Percentiles rank a stretch among this genome's conserved stretches.
Evolutionary conservation across 2,113 vertebrate species (phyloP).

Genomic region (Nyctibius bracteatus): DNA sequence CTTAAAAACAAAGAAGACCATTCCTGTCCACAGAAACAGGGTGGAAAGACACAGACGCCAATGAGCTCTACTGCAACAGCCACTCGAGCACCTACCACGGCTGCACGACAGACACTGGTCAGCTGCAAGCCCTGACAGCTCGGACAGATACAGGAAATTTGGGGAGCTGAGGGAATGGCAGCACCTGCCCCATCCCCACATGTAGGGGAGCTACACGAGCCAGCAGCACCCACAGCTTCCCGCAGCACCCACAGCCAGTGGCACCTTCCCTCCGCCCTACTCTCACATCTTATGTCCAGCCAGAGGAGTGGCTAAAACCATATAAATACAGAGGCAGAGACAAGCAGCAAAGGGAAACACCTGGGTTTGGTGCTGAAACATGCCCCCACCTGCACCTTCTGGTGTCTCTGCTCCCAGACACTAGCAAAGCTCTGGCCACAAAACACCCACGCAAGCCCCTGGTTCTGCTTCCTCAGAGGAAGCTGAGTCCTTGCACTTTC

Average conservation of each 20-base stretch:
- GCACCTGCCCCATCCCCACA: not conserved
- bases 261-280: not conserved
- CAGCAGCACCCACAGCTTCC: not conserved
- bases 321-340: not conserved
- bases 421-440: not conserved
- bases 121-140: not conserved
- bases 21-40: not conserved
- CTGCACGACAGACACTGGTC: not conserved
- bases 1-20: not conserved
- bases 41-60: rapidly evolving
- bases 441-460: not conserved
- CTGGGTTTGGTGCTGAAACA: rapidly evolving
- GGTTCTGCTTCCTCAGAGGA: not conserved
- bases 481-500: not conserved
- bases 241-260: not conserved
- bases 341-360: not conserved
- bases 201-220: not conserved
- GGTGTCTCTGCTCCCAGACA: not conserved
- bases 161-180: not conserved
- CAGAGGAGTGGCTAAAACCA: rapidly evolving
- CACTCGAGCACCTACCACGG: rapidly evolving
- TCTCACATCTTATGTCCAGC: not conserved
- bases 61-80: rapidly evolving
- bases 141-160: not conserved
- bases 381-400: not conserved